Conservation (phyloP, 2,113 vertebrate species). For the Bujurquina vittata region DNA sequence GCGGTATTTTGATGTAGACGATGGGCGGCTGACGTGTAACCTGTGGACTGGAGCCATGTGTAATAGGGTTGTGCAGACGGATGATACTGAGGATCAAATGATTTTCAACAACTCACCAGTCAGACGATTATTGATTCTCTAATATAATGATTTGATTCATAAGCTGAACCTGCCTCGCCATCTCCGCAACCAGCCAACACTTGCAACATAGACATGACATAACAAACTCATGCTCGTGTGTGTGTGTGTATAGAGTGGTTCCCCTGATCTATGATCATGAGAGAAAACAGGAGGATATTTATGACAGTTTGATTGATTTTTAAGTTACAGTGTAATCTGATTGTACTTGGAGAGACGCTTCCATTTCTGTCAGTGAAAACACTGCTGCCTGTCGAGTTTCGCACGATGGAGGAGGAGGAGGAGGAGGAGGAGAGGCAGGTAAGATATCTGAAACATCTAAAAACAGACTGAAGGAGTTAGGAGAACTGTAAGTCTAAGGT, state of each 20-base stretch:
- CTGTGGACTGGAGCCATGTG: too few relatives aligned
- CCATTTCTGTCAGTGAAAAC: not conserved
- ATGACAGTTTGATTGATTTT: constrained; percentile 9
- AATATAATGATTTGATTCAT: not conserved
- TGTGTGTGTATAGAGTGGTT: not conserved
- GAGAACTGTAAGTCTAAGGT: not conserved
- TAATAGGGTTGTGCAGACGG: not conserved
- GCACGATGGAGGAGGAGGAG: not conserved
- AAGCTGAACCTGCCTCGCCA: not conserved
- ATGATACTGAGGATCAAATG: not conserved
- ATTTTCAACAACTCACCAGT: too few relatives aligned
- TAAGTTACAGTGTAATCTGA: not conserved
- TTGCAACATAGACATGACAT: not conserved
- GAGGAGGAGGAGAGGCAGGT: not conserved
- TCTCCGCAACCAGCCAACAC: not conserved
- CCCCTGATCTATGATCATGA: not conserved
- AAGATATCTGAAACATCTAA: not conserved
- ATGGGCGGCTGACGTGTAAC: not conserved
- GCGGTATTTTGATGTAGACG: not conserved
- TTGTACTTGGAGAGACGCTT: not conserved
- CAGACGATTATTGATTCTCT: not conserved
- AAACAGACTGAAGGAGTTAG: not conserved
- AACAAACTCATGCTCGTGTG: not conserved
- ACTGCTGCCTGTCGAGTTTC: not conserved
- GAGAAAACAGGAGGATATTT: not conserved